Evolutionary conservation across 2,888 invertebrate genomes (phyloP).

Genomic region (Crematogaster levior): DNA sequence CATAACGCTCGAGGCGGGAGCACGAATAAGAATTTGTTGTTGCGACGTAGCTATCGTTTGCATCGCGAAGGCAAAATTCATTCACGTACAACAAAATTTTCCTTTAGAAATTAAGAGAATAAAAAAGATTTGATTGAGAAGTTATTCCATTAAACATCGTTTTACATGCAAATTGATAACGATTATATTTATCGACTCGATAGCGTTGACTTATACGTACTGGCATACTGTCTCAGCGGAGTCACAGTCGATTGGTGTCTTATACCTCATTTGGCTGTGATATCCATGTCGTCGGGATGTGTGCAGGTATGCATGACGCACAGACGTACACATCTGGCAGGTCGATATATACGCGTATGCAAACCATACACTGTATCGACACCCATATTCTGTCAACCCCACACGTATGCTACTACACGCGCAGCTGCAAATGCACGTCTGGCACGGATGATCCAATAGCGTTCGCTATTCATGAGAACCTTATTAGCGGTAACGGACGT

Average conservation of each 20-base stretch:
- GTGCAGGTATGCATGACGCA: slow-evolving; percentile 48
- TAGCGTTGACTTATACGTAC: background rate
- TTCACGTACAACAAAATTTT: background rate
- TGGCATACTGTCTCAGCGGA: slow-evolving; percentile 4
- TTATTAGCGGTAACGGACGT: slow-evolving; percentile 51
- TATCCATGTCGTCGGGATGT: slow-evolving; percentile 33
- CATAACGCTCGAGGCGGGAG: background rate
- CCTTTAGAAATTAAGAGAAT: background rate
- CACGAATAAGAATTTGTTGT: background rate
- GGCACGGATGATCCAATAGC: slow-evolving; percentile 46
- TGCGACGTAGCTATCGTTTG: background rate
- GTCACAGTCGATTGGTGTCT: slow-evolving; percentile 19
- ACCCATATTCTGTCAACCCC: slow-evolving; percentile 47
- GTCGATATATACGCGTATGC: slow-evolving; percentile 41
- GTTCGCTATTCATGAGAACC: slow-evolving; percentile 52
- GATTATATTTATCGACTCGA: background rate
- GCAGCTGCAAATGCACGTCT: slow-evolving; percentile 45
- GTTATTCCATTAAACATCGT: background rate
- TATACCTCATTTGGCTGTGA: slow-evolving; percentile 43
- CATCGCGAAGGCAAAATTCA: background rate
- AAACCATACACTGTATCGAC: slow-evolving; percentile 37
- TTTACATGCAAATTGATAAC: background rate
- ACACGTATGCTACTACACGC: slow-evolving; percentile 37
- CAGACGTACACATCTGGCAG: slow-evolving; percentile 46
- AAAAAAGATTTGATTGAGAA: too few species aligned